phyloP scores from a whole-genome alignment of 2,113 vertebrate species.

The Bufo bufo region DNA sequence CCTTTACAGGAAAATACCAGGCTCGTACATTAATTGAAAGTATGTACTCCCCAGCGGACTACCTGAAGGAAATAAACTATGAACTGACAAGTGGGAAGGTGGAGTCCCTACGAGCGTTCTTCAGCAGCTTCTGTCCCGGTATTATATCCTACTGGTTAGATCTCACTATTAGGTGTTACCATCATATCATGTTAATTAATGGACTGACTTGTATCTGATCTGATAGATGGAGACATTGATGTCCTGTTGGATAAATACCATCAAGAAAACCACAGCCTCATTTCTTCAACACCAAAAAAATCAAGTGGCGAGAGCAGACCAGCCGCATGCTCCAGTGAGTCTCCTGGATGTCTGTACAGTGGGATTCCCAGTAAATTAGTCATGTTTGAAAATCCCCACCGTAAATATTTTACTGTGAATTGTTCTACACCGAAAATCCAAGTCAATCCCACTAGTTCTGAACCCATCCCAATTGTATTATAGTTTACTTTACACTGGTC shows the following conservation, averaged over 20 bases:
- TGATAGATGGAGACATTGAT: slow-evolving; percentile 88
- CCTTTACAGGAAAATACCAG: slow-evolving; percentile 87
- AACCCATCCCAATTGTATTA: background rate
- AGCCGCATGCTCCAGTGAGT: slow-evolving; percentile 71
- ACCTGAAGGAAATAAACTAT: slow-evolving; percentile 85
- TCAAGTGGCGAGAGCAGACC: slow-evolving; percentile 61
- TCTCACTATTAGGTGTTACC: too few relatives aligned
- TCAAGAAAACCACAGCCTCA: slow-evolving; percentile 76
- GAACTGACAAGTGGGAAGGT: slow-evolving; percentile 87
- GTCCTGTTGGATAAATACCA: slow-evolving; percentile 83
- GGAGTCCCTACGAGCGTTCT: slow-evolving; percentile 85
- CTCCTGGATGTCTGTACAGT: background rate
- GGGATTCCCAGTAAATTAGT: too few relatives aligned
- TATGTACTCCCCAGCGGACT: slow-evolving; percentile 85
- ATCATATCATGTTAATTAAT: background rate
- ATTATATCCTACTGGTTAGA: background rate
- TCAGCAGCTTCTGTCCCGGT: slow-evolving; percentile 90
- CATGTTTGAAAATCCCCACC: background rate
- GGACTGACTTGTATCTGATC: slow-evolving; percentile 12
- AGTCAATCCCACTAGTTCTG: background rate
- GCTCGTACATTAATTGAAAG: slow-evolving; percentile 89
- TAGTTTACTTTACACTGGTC: background rate
- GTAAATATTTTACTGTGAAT: too few relatives aligned
- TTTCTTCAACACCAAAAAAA: slow-evolving; percentile 64
- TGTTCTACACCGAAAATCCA: background rate